Evolutionary conservation across 2,888 invertebrate genomes (phyloP), one percentile per base, ranked within the genome.

Genomic region (Exephanes ischioxanthus): DNA sequence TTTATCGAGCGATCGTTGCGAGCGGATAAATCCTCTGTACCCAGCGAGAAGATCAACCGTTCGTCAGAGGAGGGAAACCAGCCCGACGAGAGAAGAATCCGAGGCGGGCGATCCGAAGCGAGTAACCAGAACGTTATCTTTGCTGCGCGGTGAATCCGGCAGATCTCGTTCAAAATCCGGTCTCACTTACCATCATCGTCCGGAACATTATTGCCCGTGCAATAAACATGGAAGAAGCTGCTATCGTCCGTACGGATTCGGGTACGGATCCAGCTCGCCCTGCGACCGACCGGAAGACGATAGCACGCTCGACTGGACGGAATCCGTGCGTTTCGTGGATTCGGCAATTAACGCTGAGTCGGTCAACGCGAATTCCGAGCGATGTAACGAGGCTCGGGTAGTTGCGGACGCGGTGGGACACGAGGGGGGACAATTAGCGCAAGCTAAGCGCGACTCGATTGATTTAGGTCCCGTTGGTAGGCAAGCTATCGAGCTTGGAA

Each of bases 371-470:
- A 51, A 37, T 16, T 45, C 14, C 9, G 41, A 30, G 22, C 14
- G 19, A 26, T 16, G 22, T 37, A 66, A 80, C 61, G 11, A 7
- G 63, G 48, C 26, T 30, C 51, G 53, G 53, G 41, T 51, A 33
- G 51, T 79, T 11, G n/a, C 7, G 22, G 51, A 37, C 14, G 33
- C 19, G 63, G 26, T 45, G 26, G 22, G 51, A 66, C 72, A 80
- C 55, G 53, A 22, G 37, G 72, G 22, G 48, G 53, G 51, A 22
- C 71, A 72, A 80, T 63, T 80, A 41, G 72, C 22, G 16, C 66
- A 55, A 26, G 66, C 55, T 45, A 80, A 80, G 80, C 70, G 41
- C 41, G 53, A 55, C 33, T 41, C 55, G 26, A 66, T 80, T 66
- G 63, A 80, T 72, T 66, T 55, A 41, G 72, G 63, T 16, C 16